A percentile compares a stretch with the other conserved stretches of the same genome.
phyloP scores from a whole-genome alignment of 1,140 invertebrate genomes.

The Drosophila navojoa region DNA sequence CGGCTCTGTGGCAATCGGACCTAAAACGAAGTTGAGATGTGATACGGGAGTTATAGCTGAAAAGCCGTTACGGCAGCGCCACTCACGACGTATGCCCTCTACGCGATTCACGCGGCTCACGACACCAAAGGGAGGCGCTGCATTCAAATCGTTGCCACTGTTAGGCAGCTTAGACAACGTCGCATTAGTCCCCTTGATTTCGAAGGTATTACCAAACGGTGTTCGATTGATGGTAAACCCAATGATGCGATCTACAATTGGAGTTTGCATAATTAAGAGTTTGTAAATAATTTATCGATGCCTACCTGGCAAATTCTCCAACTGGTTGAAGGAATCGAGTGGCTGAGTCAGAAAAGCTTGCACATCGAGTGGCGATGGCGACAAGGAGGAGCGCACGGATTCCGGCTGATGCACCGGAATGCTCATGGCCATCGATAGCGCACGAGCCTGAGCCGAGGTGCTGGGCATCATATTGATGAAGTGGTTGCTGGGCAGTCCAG shows the following conservation, averaged over 20 bases:
- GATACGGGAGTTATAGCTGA: no score
- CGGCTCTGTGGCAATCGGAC: not conserved
- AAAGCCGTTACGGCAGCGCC: not conserved
- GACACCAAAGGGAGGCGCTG: no score
- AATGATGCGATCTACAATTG: no score
- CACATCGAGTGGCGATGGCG: not conserved
- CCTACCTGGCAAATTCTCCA: not conserved
- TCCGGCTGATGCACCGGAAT: not conserved
- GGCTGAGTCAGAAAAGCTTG: not conserved
- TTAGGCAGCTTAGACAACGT: not conserved
- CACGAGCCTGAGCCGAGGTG: constrained; percentile 28
- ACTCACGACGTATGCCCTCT: not conserved
- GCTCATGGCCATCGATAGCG: constrained; percentile 6
- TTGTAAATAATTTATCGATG: no score
- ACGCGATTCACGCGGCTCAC: not conserved
- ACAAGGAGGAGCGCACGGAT: not conserved
- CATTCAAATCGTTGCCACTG: not conserved
- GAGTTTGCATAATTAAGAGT: no score
- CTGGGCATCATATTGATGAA: constrained; percentile 9
- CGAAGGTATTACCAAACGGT: no score
- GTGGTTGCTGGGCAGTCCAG: not conserved
- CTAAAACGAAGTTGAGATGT: no score
- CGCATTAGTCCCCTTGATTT: not conserved
- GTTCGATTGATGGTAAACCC: no score
- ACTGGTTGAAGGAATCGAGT: not conserved